Evolutionary conservation across 2,113 vertebrate genomes (phyloP).

Genomic region (Equus przewalskii): DNA sequence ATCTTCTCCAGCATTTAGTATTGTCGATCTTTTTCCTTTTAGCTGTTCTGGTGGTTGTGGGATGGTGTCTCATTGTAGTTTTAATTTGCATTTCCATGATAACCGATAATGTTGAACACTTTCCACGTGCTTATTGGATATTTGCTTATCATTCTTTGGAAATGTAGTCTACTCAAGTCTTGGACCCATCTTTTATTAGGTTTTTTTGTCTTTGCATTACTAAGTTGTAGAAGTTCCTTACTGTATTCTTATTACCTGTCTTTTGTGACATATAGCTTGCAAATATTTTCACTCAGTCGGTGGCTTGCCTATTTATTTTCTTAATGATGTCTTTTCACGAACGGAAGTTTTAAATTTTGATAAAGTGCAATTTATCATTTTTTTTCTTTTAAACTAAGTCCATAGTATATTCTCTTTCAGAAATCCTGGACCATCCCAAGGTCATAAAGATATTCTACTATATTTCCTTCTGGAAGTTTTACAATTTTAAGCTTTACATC

Average conservation of each 20-base stretch:
- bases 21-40: neutral
- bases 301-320: neutral
- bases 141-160: neutral
- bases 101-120: neutral
- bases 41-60: neutral
- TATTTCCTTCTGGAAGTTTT: neutral
- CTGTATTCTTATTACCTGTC: neutral
- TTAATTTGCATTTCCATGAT: neutral
- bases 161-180: neutral
- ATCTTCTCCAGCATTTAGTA: neutral
- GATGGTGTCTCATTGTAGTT: neutral
- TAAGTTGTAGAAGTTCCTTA: neutral
- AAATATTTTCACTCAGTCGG: neutral
- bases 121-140: neutral
- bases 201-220: neutral
- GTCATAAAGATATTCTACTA: neutral
- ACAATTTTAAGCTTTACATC: neutral
- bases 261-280: neutral
- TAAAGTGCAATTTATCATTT: neutral
- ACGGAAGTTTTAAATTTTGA: constrained; percentile 14
- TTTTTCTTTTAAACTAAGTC: neutral
- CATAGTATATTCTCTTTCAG: neutral
- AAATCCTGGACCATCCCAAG: neutral
- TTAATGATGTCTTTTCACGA: neutral
- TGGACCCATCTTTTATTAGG: neutral